Base-by-base conservation (phyloP, 2,797 vertebrate genomes). In the Aphelocoma californica region DNA sequence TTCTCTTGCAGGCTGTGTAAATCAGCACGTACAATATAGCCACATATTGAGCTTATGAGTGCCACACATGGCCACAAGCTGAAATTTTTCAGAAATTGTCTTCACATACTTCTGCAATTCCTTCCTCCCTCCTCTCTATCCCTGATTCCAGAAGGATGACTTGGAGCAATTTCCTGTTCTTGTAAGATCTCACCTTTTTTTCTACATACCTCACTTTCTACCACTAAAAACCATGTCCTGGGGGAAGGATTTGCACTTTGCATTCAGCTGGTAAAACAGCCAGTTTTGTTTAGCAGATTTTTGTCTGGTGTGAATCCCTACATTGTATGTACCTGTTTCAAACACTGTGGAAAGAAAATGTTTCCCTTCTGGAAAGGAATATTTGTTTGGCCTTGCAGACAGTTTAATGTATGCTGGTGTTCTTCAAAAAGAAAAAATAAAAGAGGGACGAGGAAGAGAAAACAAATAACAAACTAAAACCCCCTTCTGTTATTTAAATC, bases 111-210 rank as follows among this genome's bases (percentile, higher is more conserved):
- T 88, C 50, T 69, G 51, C 32, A 65, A 32, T 85, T 88, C 38
- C n/a, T 95, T 75, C 50, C 12, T 54, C 29, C 31, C 18, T 69
- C 29, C 32, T 54, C 14, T 90, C 74, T 40, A 17, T 50, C 54
- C 62, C 50, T 61, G 23, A 65, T 62, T 90, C 69, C 45, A 36
- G 58, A 88, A 90, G 47, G 75, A 90, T 67, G 69, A 83, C 61
- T 70, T 77, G 38, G 44, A 82, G 74, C 45, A 93, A 87, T 93
- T 88, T 95, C 81, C 83, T 86, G 12, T 84, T 95, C 81, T 86
- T 84, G 44, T 79, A 93, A 86, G 40, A 73, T 64, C 71, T 79
- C 83, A 78, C 56, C 14, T 65, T 75, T 82, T 91, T 88, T 75
- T 57, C 70, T 45, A 45, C 18, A 50, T 62, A 51, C 28, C n/a